Evolutionary conservation across 1,140 invertebrate genomes (phyloP), one percentile per base, ranked within the genome.

Genomic region (Drosophila virilis): DNA sequence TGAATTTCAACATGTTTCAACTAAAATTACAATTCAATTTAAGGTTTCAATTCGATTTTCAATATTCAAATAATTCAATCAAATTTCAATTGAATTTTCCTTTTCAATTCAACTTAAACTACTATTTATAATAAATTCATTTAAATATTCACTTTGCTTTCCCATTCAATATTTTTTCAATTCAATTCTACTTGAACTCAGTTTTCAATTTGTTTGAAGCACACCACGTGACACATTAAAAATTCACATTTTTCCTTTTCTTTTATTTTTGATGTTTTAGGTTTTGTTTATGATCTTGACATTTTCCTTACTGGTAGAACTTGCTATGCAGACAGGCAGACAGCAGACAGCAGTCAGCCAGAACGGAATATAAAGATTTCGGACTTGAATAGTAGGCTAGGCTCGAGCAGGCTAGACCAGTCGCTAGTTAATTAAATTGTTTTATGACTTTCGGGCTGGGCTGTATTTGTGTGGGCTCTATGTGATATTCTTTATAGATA

Each of bases 201-300:
- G 13, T 35, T 61, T 57, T 51, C 12, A 32, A 42, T 64, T 13
- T 28, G 32, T 9, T 48, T 43, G 12, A 15, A 60, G 33, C 35
- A 1, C 28, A 35, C 15, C 58, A 10, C 22, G 55, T 28, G 9
- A 1, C 32, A 32, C 42, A 13, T 52, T 10, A 4, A 40, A 17
- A 28, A 17, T 33, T 37, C 17, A 32, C 40, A n/a, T n/a, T 45
- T 61, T 61, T 61, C 4, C n/a, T 37, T 35, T 60, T 46, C 9
- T 57, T 15, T 43, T 55, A 22, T 45, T n/a, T 62, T 46, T 58
- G 32, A 4, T 35, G 7, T 52, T 68, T 55, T 15, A 22, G 15
- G 48, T 80, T 78, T 67, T 54, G 66, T 80, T 89, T 84, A 88
- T 74, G 83, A 74, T 84, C 83, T 89, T 89, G 84, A 88, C 80